Evolutionary conservation across 2,113 vertebrate genomes (phyloP).

Genomic region (Stegastes partitus): DNA sequence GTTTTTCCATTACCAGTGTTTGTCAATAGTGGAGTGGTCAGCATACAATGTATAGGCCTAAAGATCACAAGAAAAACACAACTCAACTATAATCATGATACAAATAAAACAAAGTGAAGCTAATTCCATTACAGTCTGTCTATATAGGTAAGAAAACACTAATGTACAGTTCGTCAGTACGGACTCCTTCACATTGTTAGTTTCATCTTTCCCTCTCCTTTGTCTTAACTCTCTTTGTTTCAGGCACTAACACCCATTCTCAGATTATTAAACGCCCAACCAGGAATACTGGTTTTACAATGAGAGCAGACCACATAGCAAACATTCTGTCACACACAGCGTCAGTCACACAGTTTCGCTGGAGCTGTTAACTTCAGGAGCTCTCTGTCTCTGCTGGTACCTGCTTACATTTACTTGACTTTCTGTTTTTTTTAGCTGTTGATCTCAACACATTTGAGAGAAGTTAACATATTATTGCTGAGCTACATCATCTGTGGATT

Average conservation of each 20-base stretch:
- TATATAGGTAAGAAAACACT: too few species aligned
- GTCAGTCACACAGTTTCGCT: slow-evolving; percentile 80
- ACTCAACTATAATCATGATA: background rate
- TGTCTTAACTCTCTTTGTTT: slow-evolving; percentile 27
- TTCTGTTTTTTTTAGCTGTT: background rate
- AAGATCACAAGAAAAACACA: too few species aligned
- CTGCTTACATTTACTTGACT: background rate
- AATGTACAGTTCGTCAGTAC: background rate
- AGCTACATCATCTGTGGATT: slow-evolving; percentile 18
- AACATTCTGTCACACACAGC: slow-evolving; percentile 71
- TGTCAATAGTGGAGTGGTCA: background rate
- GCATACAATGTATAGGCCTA: background rate
- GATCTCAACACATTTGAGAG: background rate
- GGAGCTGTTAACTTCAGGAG: slow-evolving; percentile 53
- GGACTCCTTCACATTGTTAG: background rate
- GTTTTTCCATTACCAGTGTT: slow-evolving; percentile 15
- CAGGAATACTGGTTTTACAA: slow-evolving; percentile 81
- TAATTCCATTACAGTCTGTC: too few species aligned
- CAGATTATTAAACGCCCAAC: slow-evolving; percentile 59
- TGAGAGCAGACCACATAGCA: slow-evolving; percentile 71
- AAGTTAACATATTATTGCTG: background rate
- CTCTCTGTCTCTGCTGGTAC: background rate
- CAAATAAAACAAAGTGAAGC: too few species aligned
- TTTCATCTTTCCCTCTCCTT: slow-evolving; percentile 2
- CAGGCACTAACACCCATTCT: slow-evolving; percentile 46